Conservation (phyloP, 35 echinoderm and acorn worm species). For the Apostichopus californicus region DNA sequence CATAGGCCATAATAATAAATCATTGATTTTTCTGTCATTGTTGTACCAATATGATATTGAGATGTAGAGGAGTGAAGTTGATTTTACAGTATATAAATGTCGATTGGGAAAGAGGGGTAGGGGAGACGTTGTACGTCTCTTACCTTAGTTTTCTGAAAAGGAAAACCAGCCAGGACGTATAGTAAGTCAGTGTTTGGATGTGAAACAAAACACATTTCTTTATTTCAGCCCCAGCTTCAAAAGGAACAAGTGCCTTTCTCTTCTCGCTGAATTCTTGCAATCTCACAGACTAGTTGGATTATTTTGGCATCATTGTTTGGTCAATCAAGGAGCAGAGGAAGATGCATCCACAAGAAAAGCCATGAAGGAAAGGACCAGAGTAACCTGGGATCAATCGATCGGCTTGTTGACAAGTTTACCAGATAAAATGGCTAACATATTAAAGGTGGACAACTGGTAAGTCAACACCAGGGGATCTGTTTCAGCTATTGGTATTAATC, state of each 20-base stretch:
- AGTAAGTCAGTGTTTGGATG: too few species aligned
- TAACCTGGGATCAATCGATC: slow-evolving; percentile 71
- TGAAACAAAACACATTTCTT: too few species aligned
- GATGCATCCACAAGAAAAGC: background rate
- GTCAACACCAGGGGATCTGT: background rate
- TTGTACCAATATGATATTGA: too few species aligned
- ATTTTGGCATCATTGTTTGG: slow-evolving; percentile 71
- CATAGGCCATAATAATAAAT: too few species aligned
- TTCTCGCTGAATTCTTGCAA: slow-evolving; percentile 78
- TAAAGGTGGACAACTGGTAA: slow-evolving; percentile 81
- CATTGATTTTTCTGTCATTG: too few species aligned
- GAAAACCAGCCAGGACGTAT: too few species aligned
- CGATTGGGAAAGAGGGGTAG: too few species aligned
- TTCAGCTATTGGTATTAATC: too few species aligned
- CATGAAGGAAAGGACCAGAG: background rate
- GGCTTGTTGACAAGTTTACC: slow-evolving; percentile 74
- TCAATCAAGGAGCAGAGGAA: slow-evolving; percentile 22
- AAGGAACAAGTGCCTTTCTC: slow-evolving; percentile 80
- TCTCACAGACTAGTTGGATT: slow-evolving; percentile 54
- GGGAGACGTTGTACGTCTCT: too few species aligned
- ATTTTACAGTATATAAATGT: too few species aligned
- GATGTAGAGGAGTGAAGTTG: too few species aligned
- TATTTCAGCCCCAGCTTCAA: slow-evolving; percentile 86
- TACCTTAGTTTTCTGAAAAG: too few species aligned
- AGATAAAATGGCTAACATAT: slow-evolving; percentile 89